Evolutionary conservation across 2,797 vertebrate species (phyloP), one percentile per base, ranked within the genome.

Genomic region (Psittacula derbiana): DNA sequence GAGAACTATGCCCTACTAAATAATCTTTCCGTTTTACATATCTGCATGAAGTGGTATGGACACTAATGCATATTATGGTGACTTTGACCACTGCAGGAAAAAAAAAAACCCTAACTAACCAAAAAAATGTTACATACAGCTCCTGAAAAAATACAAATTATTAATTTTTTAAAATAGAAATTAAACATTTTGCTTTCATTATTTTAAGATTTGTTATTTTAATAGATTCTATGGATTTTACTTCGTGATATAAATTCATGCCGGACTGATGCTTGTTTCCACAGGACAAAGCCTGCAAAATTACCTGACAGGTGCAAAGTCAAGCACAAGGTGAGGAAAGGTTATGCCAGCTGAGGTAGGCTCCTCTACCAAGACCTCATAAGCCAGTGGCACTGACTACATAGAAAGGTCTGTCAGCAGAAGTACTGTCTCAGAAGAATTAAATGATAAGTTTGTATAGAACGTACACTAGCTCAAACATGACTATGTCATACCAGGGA

Each of bases 321-420:
- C 24, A 17, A 44, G 23, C 6, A 76, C 23, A n/a, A 47, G 33
- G n/a, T 11, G 19, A 88, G 33, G 38, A 80, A 74, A 60, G 13
- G 20, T 71, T 80, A 44, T 6, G 3, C 6, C 61, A 88, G 55
- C 8, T 55, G 57, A 88, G 7, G 13, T 0, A 57, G 49, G 24
- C 23, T 60, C 8, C 38, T 86, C 47, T 87, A 41, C 19, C 19
- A 85, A 85, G 17, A 4, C 38, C 57, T n/a, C 36, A 33, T 8
- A 79, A 69, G 8, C 2, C 49, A 60, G n/a, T 0, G 0, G 36
- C 40, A 78, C 8, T 53, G 44, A 80, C 40, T 71, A 47, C 0
- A 0, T 2, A 50, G 55, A 52, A 81, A 74, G 20, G 21, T 79
- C 49, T 74, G 58, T 40, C 31, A 69, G 36, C 27, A 52, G 7